Percentiles rank a stretch among this genome's conserved stretches.
Evolutionary conservation across 2,113 vertebrate species (phyloP).

Genomic region (Cathartes aura): DNA sequence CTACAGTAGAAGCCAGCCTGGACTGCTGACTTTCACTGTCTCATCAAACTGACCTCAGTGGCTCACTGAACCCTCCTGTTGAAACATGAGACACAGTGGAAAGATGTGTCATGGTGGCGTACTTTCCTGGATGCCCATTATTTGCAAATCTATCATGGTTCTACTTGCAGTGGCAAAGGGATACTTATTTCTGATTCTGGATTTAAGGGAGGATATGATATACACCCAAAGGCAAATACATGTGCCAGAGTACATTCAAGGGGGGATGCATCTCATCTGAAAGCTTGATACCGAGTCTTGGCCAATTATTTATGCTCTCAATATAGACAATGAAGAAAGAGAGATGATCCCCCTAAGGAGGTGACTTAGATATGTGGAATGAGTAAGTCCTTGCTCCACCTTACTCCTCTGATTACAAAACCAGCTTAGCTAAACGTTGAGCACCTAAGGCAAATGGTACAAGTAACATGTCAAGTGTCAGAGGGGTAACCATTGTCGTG

Average conservation of each 20-base stretch:
- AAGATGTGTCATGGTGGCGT: not conserved
- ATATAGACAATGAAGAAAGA: not conserved
- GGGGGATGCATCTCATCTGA: not conserved
- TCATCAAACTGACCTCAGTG: not conserved
- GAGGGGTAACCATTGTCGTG: not conserved
- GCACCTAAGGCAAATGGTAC: not conserved
- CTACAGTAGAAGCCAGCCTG: not conserved
- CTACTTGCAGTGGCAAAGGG: not conserved
- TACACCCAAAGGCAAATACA: not conserved
- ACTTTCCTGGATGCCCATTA: not conserved
- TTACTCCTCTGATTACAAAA: not conserved
- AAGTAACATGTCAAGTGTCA: not conserved
- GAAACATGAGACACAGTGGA: not conserved
- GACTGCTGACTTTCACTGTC: not conserved
- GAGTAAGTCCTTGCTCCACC: not conserved
- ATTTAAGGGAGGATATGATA: not conserved
- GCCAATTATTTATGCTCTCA: not conserved
- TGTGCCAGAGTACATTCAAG: not conserved
- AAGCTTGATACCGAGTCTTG: not conserved
- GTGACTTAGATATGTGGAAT: not conserved
- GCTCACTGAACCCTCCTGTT: not conserved
- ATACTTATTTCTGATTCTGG: not conserved
- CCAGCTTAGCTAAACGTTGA: not conserved
- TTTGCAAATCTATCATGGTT: not conserved
- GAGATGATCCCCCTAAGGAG: not conserved